Conservation (phyloP, 1,140 invertebrate species). For the Apis cerana region DNA sequence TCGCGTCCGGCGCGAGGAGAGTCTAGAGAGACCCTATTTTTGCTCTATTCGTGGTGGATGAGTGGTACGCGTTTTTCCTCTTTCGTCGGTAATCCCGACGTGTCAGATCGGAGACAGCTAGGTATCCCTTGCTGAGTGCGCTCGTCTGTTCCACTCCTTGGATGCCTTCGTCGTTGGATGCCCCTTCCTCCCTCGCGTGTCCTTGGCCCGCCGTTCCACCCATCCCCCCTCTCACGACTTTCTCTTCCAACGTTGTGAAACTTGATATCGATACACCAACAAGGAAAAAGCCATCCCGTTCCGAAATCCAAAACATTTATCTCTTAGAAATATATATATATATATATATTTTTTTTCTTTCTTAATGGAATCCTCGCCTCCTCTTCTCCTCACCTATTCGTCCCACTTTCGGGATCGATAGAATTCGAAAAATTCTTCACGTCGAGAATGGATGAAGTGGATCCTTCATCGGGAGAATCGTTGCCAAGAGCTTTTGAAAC, state of each 20-base stretch:
- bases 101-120: slow-evolving; percentile 68
- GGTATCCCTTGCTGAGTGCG: slow-evolving; percentile 68
- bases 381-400: background rate
- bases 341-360: slow-evolving; percentile 46
- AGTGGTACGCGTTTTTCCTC: slow-evolving; percentile 66
- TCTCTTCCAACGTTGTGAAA: slow-evolving; percentile 1
- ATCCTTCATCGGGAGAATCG: slow-evolving; percentile 24
- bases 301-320: slow-evolving; percentile 60
- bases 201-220: slow-evolving; percentile 35
- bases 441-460: background rate
- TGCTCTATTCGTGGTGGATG: slow-evolving; percentile 54
- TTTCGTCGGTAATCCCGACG: slow-evolving; percentile 68
- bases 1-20: slow-evolving; percentile 18
- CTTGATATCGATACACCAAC: slow-evolving; percentile 35
- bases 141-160: slow-evolving; percentile 58
- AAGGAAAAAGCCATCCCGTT: slow-evolving; percentile 17
- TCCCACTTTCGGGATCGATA: background rate
- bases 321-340: slow-evolving; percentile 12
- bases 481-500: slow-evolving; percentile 12
- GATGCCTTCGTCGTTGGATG: slow-evolving; percentile 39
- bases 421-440: slow-evolving; percentile 48
- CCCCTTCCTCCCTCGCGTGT: slow-evolving; percentile 36
- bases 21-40: slow-evolving; percentile 51
- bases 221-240: background rate
- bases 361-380: slow-evolving; percentile 57